phyloP scores from a whole-genome alignment of 2,888 invertebrate genomes.

The Eurois occulta region DNA sequence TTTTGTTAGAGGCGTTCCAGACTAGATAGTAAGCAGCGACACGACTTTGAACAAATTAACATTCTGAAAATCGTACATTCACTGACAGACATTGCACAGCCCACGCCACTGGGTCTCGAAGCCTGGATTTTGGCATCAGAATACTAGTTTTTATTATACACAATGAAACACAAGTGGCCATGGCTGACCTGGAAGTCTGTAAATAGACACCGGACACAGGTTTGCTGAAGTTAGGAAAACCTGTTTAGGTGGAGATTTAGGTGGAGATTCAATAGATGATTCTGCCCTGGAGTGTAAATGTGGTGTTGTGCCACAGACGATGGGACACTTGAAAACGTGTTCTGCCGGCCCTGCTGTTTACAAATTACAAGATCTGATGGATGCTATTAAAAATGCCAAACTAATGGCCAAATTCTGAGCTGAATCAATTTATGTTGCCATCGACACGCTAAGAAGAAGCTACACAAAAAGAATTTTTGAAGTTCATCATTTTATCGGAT shows the following conservation, averaged over 20 bases:
- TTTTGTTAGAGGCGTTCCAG: constrained; percentile 35
- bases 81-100: background rate
- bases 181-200: background rate
- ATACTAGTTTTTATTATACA: no score
- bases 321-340: background rate
- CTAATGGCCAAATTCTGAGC: background rate
- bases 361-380: background rate
- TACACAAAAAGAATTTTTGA: no score
- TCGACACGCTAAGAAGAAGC: background rate
- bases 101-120: no score
- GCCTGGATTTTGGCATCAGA: no score
- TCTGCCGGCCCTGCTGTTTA: background rate
- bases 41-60: background rate
- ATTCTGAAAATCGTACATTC: background rate
- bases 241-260: no score
- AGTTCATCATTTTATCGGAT: background rate
- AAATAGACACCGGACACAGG: background rate
- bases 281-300: background rate
- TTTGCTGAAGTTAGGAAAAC: background rate
- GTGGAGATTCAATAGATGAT: background rate
- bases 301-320: background rate
- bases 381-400: background rate
- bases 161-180: background rate
- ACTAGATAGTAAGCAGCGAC: background rate
- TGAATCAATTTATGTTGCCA: background rate